A percentile compares a stretch with the other conserved stretches of the same genome.
These are phyloP conservation scores for Lucifuga dentata DNA, from an alignment of 2,113 vertebrate species.

Conservation along the genomic window DNA sequence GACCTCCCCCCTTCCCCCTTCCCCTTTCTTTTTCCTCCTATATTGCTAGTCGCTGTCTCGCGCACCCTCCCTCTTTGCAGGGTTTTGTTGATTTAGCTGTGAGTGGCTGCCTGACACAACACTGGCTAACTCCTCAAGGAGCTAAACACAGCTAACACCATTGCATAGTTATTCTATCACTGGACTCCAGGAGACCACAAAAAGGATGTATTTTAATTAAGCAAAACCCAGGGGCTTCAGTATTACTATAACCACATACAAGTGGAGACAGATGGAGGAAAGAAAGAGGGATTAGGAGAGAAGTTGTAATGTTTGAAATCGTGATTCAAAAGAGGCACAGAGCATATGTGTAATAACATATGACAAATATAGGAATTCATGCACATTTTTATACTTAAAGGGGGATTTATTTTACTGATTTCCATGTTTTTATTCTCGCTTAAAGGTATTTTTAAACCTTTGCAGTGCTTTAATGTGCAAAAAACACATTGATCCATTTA, in stretches of 20 bases:
- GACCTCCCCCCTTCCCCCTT: constrained; percentile 34
- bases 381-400: too few species aligned
- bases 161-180: constrained; percentile 75
- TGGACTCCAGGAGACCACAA: constrained; percentile 62
- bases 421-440: too few species aligned
- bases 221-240: constrained; percentile 62
- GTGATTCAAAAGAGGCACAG: not conserved
- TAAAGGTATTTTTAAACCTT: too few species aligned
- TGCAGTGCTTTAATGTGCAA: too few species aligned
- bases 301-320: constrained; percentile 19
- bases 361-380: too few species aligned
- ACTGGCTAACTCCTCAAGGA: constrained; percentile 75
- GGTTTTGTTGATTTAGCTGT: constrained; percentile 80
- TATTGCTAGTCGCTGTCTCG: constrained; percentile 37
- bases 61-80: constrained; percentile 33
- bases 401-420: too few species aligned
- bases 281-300: constrained; percentile 10
- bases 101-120: constrained; percentile 76
- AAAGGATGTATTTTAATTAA: constrained; percentile 81
- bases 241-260: constrained; percentile 53
- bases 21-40: constrained; percentile 29
- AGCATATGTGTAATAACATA: not conserved
- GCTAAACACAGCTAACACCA: constrained; percentile 73
- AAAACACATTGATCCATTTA: too few species aligned
- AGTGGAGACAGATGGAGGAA: constrained; percentile 30